Conservation (phyloP, 2,888 invertebrate species). For the Prenolepis imparis region DNA sequence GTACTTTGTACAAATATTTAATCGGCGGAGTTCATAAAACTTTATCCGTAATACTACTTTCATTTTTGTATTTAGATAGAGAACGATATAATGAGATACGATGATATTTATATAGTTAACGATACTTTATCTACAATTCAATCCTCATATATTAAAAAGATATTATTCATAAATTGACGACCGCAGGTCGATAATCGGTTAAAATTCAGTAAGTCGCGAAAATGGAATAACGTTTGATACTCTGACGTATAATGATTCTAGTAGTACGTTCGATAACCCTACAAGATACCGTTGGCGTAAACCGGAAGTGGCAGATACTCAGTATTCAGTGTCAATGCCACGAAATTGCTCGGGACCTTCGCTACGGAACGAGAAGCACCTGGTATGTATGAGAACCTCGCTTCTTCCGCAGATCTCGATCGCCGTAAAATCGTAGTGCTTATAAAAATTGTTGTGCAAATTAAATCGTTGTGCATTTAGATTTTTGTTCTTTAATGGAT, state of each 20-base stretch:
- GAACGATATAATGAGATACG: not conserved
- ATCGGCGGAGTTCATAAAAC: not conserved
- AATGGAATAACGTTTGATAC: not conserved
- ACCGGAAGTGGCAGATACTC: conserved; percentile 69
- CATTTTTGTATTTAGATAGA: not conserved
- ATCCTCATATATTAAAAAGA: not conserved
- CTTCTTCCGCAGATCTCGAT: conserved; percentile 60
- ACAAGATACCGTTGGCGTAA: conserved; percentile 70
- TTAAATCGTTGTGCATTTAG: not conserved
- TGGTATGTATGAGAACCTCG: conserved; percentile 77
- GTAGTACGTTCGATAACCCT: conserved; percentile 67
- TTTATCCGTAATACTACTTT: not conserved
- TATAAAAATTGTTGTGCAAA: not conserved
- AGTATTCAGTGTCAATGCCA: conserved; percentile 80
- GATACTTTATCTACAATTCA: not conserved
- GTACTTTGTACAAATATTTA: conserved; percentile 8
- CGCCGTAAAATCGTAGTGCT: conserved; percentile 42
- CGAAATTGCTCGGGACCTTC: conserved; percentile 79
- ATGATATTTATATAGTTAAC: not conserved
- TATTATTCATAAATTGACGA: not conserved
- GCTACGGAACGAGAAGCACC: conserved; percentile 77
- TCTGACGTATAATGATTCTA: conserved; percentile 32
- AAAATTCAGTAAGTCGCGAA: not conserved
- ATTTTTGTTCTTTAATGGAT: not conserved
- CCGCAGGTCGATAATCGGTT: not conserved